Conservation (phyloP, 2,113 vertebrate species). For the Calyptomena viridis region DNA sequence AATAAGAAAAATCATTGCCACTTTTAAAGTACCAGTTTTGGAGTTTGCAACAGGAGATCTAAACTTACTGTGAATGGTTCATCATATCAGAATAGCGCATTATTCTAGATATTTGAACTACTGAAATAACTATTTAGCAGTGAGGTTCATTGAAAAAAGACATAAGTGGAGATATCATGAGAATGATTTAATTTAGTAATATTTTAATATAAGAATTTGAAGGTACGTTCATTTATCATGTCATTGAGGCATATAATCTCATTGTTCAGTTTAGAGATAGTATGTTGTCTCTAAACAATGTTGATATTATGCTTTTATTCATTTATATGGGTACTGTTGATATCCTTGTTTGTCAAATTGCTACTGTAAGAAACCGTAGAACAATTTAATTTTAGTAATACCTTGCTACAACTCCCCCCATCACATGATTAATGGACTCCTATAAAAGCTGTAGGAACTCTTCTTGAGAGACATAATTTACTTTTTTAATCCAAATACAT, state of each 20-base stretch:
- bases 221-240: neutral
- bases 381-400: constrained; percentile 74
- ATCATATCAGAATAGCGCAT: neutral
- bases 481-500: constrained; percentile 8
- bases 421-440: constrained; percentile 47
- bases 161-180: neutral
- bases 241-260: neutral
- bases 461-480: constrained; percentile 48
- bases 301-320: neutral
- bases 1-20: neutral
- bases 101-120: neutral
- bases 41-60: neutral
- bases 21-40: neutral
- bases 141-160: neutral
- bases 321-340: neutral
- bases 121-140: neutral
- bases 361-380: neutral
- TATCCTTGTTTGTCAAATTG: constrained; percentile 2
- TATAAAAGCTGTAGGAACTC: constrained; percentile 39
- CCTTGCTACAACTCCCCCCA: constrained; percentile 22
- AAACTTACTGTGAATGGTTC: neutral
- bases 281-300: neutral
- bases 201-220: neutral
- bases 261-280: neutral
- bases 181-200: neutral